phyloP scores from a whole-genome alignment of 2,113 vertebrate species.

The Alosa alosa region DNA sequence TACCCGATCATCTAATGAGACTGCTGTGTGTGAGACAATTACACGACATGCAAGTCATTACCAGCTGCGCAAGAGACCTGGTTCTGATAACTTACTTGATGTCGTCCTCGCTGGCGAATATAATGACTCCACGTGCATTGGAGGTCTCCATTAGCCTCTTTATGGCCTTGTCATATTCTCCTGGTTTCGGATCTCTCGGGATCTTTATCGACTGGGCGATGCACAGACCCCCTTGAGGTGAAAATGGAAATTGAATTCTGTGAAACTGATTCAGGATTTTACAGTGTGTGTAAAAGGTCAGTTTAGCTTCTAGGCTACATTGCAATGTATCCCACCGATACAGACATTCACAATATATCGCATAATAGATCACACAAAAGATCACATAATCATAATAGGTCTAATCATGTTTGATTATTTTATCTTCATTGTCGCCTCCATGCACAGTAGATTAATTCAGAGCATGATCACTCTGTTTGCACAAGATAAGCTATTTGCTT shows the following conservation, averaged over 20 bases:
- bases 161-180: slow-evolving; percentile 77
- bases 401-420: too few species aligned
- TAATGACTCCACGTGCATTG: slow-evolving; percentile 77
- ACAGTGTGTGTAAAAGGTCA: neutral
- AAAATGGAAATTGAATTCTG: slow-evolving; percentile 40
- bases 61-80: neutral
- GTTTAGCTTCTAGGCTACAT: neutral
- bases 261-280: slow-evolving; percentile 31
- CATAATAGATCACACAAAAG: too few species aligned
- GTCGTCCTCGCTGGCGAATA: slow-evolving; percentile 79
- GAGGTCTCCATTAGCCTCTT: slow-evolving; percentile 75
- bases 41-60: neutral
- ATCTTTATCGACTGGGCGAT: slow-evolving; percentile 78
- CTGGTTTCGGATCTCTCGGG: slow-evolving; percentile 74
- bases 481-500: neutral
- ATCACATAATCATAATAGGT: too few species aligned
- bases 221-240: slow-evolving; percentile 66
- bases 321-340: neutral
- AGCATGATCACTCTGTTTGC: too few species aligned
- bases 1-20: neutral
- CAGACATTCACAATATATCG: neutral
- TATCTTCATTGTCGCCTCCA: too few species aligned
- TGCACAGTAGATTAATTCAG: too few species aligned
- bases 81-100: slow-evolving; percentile 68
- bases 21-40: neutral